These are phyloP conservation scores for Trachurus trachurus DNA, from an alignment of 2,797 vertebrate genomes.

Conservation along the genomic window DNA sequence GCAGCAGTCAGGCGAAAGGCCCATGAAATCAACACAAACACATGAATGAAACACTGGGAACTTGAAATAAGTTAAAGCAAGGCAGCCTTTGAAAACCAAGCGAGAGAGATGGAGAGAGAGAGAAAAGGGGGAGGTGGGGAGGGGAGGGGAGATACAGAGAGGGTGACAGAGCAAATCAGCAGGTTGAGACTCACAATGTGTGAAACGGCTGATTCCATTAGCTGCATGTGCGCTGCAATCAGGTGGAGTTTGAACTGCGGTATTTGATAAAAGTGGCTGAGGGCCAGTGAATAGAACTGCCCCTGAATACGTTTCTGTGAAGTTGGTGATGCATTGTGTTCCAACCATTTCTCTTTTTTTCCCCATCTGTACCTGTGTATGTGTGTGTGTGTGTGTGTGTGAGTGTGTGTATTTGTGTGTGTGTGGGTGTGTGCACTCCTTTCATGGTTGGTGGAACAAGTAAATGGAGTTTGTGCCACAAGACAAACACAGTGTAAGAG, in stretches of 20 bases:
- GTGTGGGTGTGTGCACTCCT: no score
- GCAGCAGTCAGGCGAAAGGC: slow-evolving; percentile 23
- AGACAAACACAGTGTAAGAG: no score
- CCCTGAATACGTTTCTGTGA: slow-evolving; percentile 26
- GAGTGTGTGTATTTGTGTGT: no score
- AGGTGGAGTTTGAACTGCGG: slow-evolving; percentile 11
- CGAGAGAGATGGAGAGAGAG: no score
- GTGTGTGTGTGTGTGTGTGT: no score
- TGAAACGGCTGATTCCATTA: slow-evolving; percentile 34
- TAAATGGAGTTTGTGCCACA: no score
- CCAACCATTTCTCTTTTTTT: no score
- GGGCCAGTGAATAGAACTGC: slow-evolving; percentile 5
- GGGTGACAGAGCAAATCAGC: slow-evolving; percentile 8
- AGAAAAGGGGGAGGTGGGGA: not conserved
- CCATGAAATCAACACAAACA: slow-evolving; percentile 34
- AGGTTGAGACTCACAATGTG: not conserved
- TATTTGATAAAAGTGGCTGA: slow-evolving; percentile 29
- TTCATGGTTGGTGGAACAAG: no score
- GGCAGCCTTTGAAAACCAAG: slow-evolving; percentile 18
- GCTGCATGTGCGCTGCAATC: slow-evolving; percentile 8
- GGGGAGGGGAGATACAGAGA: not conserved
- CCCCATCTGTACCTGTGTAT: no score
- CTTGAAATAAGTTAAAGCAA: no score
- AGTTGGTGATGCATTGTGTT: slow-evolving; percentile 18
- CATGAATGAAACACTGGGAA: slow-evolving; percentile 26